These are phyloP conservation scores for Ptychoptera albimana DNA, from an alignment of 2,888 invertebrate genomes.

Conservation along the genomic window DNA sequence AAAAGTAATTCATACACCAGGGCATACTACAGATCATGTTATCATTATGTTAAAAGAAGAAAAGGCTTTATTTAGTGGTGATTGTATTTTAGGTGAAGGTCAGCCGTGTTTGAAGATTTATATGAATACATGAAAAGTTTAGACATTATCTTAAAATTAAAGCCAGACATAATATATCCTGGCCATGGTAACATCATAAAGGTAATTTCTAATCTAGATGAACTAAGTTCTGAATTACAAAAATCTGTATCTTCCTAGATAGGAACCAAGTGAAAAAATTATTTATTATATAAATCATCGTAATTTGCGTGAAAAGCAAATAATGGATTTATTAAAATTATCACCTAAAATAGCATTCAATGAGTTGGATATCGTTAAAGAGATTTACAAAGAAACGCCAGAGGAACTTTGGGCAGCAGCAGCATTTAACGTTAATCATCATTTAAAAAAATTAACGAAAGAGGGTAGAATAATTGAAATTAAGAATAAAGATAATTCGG, in stretches of 20 bases:
- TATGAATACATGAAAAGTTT: conserved; percentile 80
- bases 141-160: conserved; percentile 50
- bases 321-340: conserved; percentile 47
- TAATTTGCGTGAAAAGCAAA: conserved; percentile 65
- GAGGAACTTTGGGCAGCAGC: conserved; percentile 64
- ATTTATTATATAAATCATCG: conserved; percentile 78
- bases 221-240: too few species aligned
- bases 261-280: conserved; percentile 55
- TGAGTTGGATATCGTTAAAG: conserved; percentile 64
- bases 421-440: conserved; percentile 70
- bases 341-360: conserved; percentile 37
- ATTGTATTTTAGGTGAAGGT: conserved; percentile 91
- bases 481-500: conserved; percentile 27
- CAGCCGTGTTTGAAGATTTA: conserved; percentile 88
- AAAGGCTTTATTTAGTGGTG: conserved; percentile 78
- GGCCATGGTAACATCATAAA: conserved; percentile 78
- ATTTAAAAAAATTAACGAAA: conserved; percentile 68
- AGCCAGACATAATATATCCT: conserved; percentile 72
- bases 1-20: conserved; percentile 46
- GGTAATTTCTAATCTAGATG: too few species aligned
- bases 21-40: conserved; percentile 90
- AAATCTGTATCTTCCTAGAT: not conserved
- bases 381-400: conserved; percentile 66
- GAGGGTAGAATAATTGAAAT: conserved; percentile 48
- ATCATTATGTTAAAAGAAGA: conserved; percentile 66